These are phyloP conservation scores for Echiichthys vipera DNA, from an alignment of 2,797 vertebrate species.

Conservation along the genomic window DNA sequence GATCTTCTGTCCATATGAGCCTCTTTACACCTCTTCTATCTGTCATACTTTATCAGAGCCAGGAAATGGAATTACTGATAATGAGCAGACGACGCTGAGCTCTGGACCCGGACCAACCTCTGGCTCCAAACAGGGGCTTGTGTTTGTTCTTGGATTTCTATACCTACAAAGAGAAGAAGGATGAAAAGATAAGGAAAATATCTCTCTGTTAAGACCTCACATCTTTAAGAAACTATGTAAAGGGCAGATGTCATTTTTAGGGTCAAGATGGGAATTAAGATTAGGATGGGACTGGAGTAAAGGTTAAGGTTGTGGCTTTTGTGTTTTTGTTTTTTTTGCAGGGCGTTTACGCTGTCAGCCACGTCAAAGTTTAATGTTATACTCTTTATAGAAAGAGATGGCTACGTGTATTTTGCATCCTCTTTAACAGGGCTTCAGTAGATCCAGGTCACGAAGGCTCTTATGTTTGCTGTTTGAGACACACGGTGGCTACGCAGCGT, in stretches of 20 bases:
- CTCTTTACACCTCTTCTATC: constrained; percentile 66
- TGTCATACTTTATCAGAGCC: constrained; percentile 84
- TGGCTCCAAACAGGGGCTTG: not conserved
- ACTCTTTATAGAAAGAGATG: not conserved
- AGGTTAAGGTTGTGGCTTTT: constrained; percentile 3
- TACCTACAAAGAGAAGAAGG: not conserved
- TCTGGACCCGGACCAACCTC: constrained; percentile 81
- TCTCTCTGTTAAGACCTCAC: not conserved
- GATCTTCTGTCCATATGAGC: constrained; percentile 78
- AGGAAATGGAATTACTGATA: constrained; percentile 86
- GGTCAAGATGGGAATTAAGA: constrained; percentile 6
- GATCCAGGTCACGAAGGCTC: not conserved
- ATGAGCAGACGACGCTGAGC: constrained; percentile 85
- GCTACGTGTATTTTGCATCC: not conserved
- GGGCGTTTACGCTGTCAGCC: not conserved
- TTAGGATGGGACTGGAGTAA: not conserved
- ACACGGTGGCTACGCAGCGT: not conserved
- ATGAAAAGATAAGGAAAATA: not conserved
- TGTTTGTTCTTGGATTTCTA: constrained; percentile 15
- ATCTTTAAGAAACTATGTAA: not conserved
- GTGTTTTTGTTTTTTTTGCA: not conserved
- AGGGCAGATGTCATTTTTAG: not conserved
- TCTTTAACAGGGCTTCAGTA: not conserved
- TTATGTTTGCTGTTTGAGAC: not conserved
- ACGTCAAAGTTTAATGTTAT: not conserved